phyloP scores from a whole-genome alignment of 2,888 invertebrate genomes.

The Molorchus minor region DNA sequence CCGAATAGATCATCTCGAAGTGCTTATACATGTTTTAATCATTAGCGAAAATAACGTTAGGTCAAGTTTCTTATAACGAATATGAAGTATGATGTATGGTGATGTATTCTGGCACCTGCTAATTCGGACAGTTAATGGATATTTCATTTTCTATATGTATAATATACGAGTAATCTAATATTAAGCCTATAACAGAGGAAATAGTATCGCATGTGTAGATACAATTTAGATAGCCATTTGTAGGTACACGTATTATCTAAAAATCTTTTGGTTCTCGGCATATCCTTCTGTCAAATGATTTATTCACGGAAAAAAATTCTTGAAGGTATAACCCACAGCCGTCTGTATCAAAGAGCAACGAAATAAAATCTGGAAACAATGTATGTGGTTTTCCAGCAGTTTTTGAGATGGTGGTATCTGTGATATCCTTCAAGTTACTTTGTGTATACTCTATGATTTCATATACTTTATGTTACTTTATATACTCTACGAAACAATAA shows the following conservation, averaged over 20 bases:
- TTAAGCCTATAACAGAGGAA: neutral
- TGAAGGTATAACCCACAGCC: too few relatives aligned
- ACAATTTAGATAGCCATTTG: neutral
- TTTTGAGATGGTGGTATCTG: too few relatives aligned
- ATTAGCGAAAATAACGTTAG: neutral
- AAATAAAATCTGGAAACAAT: too few relatives aligned
- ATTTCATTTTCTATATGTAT: neutral
- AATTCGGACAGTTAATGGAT: neutral
- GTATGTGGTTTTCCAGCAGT: too few relatives aligned
- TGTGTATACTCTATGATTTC: too few relatives aligned
- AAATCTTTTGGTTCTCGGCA: neutral
- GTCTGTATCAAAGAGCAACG: too few relatives aligned
- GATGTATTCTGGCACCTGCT: conserved; percentile 4
- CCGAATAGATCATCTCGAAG: neutral
- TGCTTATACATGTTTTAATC: neutral
- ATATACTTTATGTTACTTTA: too few relatives aligned
- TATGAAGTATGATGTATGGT: conserved; percentile 3
- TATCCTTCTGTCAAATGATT: too few relatives aligned
- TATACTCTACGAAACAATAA: too few relatives aligned
- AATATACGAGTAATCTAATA: neutral
- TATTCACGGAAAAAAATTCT: too few relatives aligned
- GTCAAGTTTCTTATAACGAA: neutral
- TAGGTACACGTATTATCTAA: neutral
- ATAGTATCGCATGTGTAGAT: neutral
- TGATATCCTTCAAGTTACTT: too few relatives aligned